Evolutionary conservation across 1,140 invertebrate genomes (phyloP), one percentile per base, ranked within the genome.

Genomic region (Archegozetes longisetosus): DNA sequence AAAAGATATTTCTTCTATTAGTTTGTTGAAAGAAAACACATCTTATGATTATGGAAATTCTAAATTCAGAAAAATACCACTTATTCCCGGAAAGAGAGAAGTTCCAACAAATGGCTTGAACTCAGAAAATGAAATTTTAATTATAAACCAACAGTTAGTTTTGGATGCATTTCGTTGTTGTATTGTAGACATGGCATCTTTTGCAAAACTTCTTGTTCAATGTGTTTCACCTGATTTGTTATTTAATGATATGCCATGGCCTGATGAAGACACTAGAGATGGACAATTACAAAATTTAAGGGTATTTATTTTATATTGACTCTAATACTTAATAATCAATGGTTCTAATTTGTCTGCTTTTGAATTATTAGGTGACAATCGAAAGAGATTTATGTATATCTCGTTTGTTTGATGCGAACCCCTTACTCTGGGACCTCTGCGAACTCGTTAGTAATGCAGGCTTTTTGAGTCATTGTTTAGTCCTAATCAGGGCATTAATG

Each of bases 241-340:
- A 46, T 54, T 64, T n/a, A 58, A 63, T 40, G 55, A 64, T 58
- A 28, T 14, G 12, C 47, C 60, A 13, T 25, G 22, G 50, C 40
- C 29, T 0, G 62, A 64, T n/a, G 62, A 64, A 27, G 62, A 64
- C n/a, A 48, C 51, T 53, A 64, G 53, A 24, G 61, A 63, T 22
- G 62, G 62, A 55, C 57, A 28, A n/a, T 20, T 48, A 27, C 25
- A 29, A 27, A 40, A 62, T 27, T 23, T 62, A 6, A 3, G 47
- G 20, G 58, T 60, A 53, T 20, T 47, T 57, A 14, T 4, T 47
- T 25, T 27, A 3, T 47, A 12, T 3, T 57, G 12, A 2, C 23
- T 4, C 24, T n/a, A 57, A n/a, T n/a, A n/a, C n/a, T n/a, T n/a
- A n/a, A n/a, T n/a, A n/a, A n/a, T n/a, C n/a, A n/a, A n/a, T n/a